phyloP scores from a whole-genome alignment of 2,113 vertebrate genomes.

The Nyctibius bracteatus region DNA sequence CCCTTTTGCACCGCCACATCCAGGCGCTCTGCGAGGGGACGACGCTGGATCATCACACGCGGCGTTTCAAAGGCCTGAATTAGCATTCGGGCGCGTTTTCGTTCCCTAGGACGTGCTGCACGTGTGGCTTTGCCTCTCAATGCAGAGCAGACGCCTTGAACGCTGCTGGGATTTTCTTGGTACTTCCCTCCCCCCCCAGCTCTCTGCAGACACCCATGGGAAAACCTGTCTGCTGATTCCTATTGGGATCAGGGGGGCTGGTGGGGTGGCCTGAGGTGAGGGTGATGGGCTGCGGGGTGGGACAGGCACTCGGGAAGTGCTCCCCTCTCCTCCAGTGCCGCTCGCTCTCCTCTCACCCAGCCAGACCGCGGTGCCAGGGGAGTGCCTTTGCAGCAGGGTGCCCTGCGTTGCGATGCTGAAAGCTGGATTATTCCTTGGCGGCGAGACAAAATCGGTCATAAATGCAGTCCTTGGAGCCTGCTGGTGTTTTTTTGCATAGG shows the following conservation, averaged over 20 bases:
- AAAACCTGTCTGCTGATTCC: background rate
- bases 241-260: fast-evolving
- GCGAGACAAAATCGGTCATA: background rate
- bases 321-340: fast-evolving
- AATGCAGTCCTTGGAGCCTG: background rate
- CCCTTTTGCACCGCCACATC: fast-evolving
- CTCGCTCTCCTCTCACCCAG: background rate
- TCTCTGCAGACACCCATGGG: background rate
- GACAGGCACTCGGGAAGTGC: too few relatives aligned
- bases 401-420: too few relatives aligned
- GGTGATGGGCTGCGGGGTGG: background rate
- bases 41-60: fast-evolving
- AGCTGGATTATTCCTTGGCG: background rate
- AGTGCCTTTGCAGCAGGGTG: background rate
- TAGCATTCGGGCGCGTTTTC: background rate
- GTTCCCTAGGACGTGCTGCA: background rate
- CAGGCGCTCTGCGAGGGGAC: background rate
- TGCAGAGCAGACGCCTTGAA: fast-evolving
- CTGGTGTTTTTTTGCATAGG: background rate
- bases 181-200: fast-evolving
- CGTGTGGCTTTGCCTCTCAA: background rate
- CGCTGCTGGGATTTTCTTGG: background rate
- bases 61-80: fast-evolving
- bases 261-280: background rate
- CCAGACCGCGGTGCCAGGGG: background rate